A percentile compares a stretch with the other conserved stretches of the same genome.
Conservation (phyloP, 2,888 invertebrate genomes). For the Anoplius nigerrimus region DNA sequence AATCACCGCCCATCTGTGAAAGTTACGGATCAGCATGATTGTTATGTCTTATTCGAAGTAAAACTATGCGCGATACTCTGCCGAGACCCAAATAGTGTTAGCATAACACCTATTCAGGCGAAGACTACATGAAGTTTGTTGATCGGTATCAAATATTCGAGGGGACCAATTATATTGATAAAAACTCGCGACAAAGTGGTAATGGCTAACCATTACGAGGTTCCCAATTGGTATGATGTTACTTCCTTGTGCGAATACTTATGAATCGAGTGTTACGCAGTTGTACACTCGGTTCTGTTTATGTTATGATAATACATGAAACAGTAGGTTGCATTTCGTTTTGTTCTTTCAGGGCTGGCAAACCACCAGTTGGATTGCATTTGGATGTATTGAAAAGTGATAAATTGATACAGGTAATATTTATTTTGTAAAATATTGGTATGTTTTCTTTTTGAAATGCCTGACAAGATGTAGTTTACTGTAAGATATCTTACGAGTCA, state of each 20-base stretch:
- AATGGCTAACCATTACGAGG: conserved; percentile 94
- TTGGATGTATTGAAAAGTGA: conserved; percentile 98
- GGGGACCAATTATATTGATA: too few relatives aligned
- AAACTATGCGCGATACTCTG: too few relatives aligned
- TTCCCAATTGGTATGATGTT: conserved; percentile 88
- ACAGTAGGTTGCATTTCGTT: conserved; percentile 16
- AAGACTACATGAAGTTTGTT: too few relatives aligned
- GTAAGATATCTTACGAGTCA: too few relatives aligned
- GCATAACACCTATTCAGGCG: too few relatives aligned
- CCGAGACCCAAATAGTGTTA: too few relatives aligned
- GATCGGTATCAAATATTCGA: too few relatives aligned
- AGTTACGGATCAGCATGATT: too few relatives aligned
- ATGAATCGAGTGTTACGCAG: not conserved
- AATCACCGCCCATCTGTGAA: too few relatives aligned
- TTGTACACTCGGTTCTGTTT: conserved; percentile 7
- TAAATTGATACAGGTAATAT: conserved; percentile 89
- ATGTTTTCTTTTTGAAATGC: not conserved
- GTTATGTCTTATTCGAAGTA: too few relatives aligned
- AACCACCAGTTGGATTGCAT: conserved; percentile 97
- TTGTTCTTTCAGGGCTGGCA: conserved; percentile 89
- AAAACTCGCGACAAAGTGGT: conserved; percentile 17
- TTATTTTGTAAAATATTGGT: not conserved
- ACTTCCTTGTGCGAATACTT: conserved; percentile 3
- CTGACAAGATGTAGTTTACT: too few relatives aligned
- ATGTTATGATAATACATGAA: conserved; percentile 26